Evolutionary conservation across 64 coral and sea anemone species (phyloP), one percentile per base, ranked within the genome.

Genomic region (Montipora capricornis): DNA sequence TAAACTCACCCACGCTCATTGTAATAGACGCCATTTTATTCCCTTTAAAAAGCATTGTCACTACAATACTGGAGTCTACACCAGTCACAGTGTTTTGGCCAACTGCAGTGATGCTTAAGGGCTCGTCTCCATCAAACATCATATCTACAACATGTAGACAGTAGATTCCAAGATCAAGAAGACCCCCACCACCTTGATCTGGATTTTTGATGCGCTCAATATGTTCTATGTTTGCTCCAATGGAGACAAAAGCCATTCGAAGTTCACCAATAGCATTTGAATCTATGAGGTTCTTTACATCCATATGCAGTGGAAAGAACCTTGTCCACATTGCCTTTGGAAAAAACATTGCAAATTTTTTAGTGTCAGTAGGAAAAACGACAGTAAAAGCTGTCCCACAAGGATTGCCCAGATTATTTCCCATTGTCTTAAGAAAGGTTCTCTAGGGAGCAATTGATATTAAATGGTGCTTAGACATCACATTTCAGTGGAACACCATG

Each of bases 261-360:
- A 99, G 20, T 17, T 96, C 79, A 9, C 97, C 97, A 26, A 97
- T 17, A 77, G 75, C 85, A 80, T 94, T 90, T 3, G 68, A 89
- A 2, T 82, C 49, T 17, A 96, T 46, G 9, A 81, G 77, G 17
- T 90, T 87, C 49, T 94, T 84, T 11, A 96, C 83, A 52, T 94
- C 62, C 60, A 51, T 47, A 77, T 96, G 87, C 22, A 94, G 20
- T 89, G 97, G 97, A 16, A 99, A 91, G 80, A 99, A 99, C 10
- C 97, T 91, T 74, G 97, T 96, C 97, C 97, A 99, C 20, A 99
- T 68, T 55, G 89, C 97, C 97, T 99, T n/a, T 50, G 47, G 44
- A 80, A 47, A 90, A 45, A 47, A 64, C 8, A 16, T 83, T 26
- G 57, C 13, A 24, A 10, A 77, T 1, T 29, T 9, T 9, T 37